A percentile compares a stretch with the other conserved stretches of the same genome.
These are phyloP conservation scores for Hephaestus fuliginosus DNA, from an alignment of 2,797 vertebrate species.

Conservation along the genomic window DNA sequence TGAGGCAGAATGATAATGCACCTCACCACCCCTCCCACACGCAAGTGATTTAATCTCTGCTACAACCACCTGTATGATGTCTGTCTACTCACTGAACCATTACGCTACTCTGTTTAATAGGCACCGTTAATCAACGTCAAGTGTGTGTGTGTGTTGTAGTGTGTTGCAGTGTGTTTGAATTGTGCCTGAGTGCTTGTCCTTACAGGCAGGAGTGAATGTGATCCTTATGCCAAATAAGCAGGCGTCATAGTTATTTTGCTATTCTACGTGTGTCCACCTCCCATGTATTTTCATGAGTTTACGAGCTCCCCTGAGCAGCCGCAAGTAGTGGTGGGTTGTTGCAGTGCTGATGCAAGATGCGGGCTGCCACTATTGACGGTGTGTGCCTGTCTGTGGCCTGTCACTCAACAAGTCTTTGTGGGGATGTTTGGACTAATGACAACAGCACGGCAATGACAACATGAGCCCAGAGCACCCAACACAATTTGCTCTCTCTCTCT, in stretches of 20 bases:
- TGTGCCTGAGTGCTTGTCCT: slow-evolving; percentile 27
- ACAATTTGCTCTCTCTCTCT: slow-evolving; percentile 35
- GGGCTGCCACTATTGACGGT: slow-evolving; percentile 80
- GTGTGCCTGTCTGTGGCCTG: slow-evolving; percentile 60
- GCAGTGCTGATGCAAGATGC: slow-evolving; percentile 65
- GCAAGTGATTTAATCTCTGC: slow-evolving; percentile 49
- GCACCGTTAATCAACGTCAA: slow-evolving; percentile 44
- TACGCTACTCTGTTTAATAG: slow-evolving; percentile 39
- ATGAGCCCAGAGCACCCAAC: slow-evolving; percentile 58
- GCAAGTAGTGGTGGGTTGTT: slow-evolving; percentile 43
- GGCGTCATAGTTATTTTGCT: slow-evolving; percentile 24
- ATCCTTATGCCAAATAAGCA: slow-evolving; percentile 28
- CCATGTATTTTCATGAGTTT: slow-evolving; percentile 57
- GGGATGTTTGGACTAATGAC: slow-evolving; percentile 80
- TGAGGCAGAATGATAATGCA: slow-evolving; percentile 2
- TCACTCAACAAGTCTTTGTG: slow-evolving; percentile 75
- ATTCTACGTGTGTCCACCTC: slow-evolving; percentile 37
- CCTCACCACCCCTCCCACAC: neutral
- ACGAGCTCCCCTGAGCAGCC: slow-evolving; percentile 41
- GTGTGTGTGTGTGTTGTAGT: slow-evolving; percentile 19
- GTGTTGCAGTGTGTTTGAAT: slow-evolving; percentile 34
- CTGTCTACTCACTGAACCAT: slow-evolving; percentile 43
- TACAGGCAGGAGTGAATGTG: slow-evolving; percentile 13
- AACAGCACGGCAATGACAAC: slow-evolving; percentile 68
- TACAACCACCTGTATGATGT: slow-evolving; percentile 53